phyloP scores from a whole-genome alignment of 2,888 invertebrate genomes.

The Amphipoea oculea region DNA sequence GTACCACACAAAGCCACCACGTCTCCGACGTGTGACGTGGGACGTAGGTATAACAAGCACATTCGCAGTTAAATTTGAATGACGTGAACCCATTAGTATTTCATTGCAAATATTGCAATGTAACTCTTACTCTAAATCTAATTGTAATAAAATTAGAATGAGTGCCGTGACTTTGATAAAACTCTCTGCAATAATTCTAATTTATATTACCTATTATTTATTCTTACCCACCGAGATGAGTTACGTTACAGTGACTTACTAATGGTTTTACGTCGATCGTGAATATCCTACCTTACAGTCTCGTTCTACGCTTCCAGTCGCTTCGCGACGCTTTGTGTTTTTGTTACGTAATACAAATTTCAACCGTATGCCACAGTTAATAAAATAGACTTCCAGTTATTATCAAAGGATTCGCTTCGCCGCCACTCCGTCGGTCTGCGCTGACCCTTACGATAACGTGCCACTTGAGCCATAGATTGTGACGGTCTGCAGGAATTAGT shows the following conservation, averaged over 20 bases:
- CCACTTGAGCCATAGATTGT: conserved; percentile 56
- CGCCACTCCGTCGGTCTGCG: background rate
- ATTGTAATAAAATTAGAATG: background rate
- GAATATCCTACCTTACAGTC: background rate
- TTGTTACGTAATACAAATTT: background rate
- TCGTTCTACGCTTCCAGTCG: background rate
- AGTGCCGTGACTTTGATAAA: background rate
- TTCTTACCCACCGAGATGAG: background rate
- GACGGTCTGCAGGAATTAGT: conserved; percentile 49
- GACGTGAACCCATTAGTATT: background rate
- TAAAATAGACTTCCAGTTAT: background rate
- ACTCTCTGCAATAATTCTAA: background rate
- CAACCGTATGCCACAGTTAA: background rate
- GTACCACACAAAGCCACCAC: background rate
- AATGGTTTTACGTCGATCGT: background rate
- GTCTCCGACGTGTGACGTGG: background rate
- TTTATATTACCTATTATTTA: too few relatives aligned
- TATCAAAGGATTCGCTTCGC: background rate
- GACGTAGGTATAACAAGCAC: background rate
- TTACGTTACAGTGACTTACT: background rate
- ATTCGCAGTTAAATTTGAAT: background rate
- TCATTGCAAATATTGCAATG: conserved; percentile 1
- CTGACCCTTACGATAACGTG: conserved; percentile 59
- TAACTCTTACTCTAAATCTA: background rate
- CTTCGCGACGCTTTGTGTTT: background rate